Conservation (phyloP, 1,140 invertebrate genomes). For the Scaptomyza graminum region DNA sequence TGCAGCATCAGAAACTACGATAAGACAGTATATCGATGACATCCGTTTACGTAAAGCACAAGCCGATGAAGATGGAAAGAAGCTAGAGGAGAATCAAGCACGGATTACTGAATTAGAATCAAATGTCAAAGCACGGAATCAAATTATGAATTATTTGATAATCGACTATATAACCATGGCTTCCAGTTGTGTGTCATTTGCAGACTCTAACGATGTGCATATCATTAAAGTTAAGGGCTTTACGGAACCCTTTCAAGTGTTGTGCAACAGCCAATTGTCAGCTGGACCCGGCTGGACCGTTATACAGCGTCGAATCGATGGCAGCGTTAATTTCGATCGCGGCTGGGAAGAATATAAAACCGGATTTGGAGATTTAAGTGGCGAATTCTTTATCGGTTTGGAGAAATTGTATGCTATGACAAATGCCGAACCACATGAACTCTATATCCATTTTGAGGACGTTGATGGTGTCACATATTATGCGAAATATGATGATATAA, state of each 20-base stretch:
- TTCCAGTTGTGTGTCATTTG: slow-evolving; percentile 13
- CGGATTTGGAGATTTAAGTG: slow-evolving; percentile 6
- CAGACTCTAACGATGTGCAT: slow-evolving; percentile 10
- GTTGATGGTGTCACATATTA: not conserved
- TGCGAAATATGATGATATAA: slow-evolving; percentile 20
- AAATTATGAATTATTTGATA: no score
- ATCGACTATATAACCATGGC: no score
- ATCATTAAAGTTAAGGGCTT: slow-evolving; percentile 2
- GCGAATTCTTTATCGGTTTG: slow-evolving; percentile 29
- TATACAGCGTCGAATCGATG: slow-evolving; percentile 26
- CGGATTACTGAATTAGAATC: not conserved
- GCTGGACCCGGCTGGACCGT: slow-evolving; percentile 30
- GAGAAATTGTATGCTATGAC: slow-evolving; percentile 28
- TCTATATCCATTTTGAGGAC: slow-evolving; percentile 19
- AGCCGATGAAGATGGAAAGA: no score
- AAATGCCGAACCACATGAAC: not conserved
- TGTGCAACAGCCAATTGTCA: slow-evolving; percentile 7
- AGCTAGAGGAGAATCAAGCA: no score
- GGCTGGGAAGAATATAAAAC: slow-evolving; percentile 20
- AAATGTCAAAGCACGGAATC: not conserved
- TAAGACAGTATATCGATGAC: no score
- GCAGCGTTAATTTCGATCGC: slow-evolving; percentile 28
- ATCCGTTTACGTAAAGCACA: not conserved
- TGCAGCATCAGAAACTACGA: no score
- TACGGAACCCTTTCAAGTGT: not conserved